phyloP scores from a whole-genome alignment of 2,113 vertebrate genomes.

The Naja naja region DNA sequence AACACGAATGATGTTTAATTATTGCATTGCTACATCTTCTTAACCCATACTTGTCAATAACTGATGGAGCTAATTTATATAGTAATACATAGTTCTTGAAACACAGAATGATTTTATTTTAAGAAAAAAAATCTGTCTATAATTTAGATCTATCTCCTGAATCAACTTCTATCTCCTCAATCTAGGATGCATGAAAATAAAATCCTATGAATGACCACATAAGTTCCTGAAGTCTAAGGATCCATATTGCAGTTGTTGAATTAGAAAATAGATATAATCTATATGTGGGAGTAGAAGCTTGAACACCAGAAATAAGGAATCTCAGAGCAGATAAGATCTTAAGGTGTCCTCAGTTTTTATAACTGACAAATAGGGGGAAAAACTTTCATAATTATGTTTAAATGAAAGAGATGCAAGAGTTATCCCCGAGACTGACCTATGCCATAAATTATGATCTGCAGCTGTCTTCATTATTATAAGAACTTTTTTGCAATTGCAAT shows the following conservation, averaged over 20 bases:
- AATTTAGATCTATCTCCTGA: background rate
- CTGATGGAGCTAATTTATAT: background rate
- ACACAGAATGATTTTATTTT: background rate
- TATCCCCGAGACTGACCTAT: background rate
- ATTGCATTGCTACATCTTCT: background rate
- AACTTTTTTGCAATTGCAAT: background rate
- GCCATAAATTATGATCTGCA: background rate
- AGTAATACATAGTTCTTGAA: background rate
- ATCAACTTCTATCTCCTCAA: background rate
- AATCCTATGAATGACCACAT: background rate
- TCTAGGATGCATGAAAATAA: background rate
- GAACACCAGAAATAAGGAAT: background rate
- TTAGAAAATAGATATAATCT: background rate
- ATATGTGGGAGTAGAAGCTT: background rate
- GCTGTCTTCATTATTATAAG: background rate
- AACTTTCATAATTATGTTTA: background rate
- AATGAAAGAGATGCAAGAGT: background rate
- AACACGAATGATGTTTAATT: background rate
- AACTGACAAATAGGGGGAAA: background rate
- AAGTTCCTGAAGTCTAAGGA: background rate
- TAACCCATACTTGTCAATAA: background rate
- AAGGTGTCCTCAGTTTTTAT: background rate
- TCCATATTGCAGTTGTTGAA: background rate
- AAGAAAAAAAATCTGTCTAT: background rate
- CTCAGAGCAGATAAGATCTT: background rate